Conservation (phyloP, 2,888 invertebrate genomes). For the Chelonus formosanus region DNA sequence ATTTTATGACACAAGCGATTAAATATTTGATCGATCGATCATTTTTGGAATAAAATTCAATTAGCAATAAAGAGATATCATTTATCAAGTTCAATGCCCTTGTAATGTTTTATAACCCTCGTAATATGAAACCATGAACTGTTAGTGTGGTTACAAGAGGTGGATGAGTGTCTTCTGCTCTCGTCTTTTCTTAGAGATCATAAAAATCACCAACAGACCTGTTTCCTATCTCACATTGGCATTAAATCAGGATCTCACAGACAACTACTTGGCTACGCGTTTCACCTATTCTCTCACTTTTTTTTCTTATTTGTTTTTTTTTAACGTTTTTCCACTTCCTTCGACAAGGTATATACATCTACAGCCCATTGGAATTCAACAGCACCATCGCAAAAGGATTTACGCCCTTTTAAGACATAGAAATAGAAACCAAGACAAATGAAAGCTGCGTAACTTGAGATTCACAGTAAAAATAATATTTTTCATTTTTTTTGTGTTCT, state of each 20-base stretch:
- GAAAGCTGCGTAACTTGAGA: conserved; percentile 5
- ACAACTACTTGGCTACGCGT: conserved; percentile 39
- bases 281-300: conserved; percentile 35
- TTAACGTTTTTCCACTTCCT: conserved; percentile 1
- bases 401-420: conserved; percentile 21
- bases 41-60: neutral
- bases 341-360: conserved; percentile 34
- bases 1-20: too few species aligned
- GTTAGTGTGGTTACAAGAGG: conserved; percentile 19
- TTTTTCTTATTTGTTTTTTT: conserved; percentile 1
- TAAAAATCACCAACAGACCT: conserved; percentile 44
- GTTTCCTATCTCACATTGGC: conserved; percentile 46
- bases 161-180: conserved; percentile 16
- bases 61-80: conserved; percentile 16
- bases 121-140: conserved; percentile 33
- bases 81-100: conserved; percentile 33
- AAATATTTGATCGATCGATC: too few species aligned
- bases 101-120: conserved; percentile 21
- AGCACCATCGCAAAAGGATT: conserved; percentile 27
- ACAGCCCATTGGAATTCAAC: conserved; percentile 30
- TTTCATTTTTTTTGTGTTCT: neutral
- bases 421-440: conserved; percentile 24
- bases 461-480: neutral
- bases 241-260: conserved; percentile 43
- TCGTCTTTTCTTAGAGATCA: conserved; percentile 29